Base-by-base conservation (phyloP, 2,888 invertebrate species). In the Agrotis clavis region DNA sequence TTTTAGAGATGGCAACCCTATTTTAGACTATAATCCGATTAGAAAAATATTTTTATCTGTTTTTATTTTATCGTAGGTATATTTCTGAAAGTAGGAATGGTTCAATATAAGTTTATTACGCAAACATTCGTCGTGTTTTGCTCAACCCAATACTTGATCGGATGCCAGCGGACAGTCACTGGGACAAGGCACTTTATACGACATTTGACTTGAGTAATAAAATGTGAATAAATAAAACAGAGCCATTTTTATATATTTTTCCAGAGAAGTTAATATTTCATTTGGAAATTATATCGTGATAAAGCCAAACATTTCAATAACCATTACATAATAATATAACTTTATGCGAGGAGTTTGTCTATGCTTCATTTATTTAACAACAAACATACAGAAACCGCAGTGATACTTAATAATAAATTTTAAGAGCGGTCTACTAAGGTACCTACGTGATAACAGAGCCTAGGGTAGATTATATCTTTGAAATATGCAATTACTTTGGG, bases 61-160 rank as follows among this genome's bases (percentile, higher is more conserved):
- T 18, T 72, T 71, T 73, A 74, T 75, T 74, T 66, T 51, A 69
- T 67, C 18, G 25, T 68, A 21, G 68, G 18, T 59, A 56, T 74
- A n/a, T n/a, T 65, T 59, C 54, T 56, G 19, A 19, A 61, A 71
- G 41, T 65, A 62, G 57, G 25, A 50, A 66, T 67, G 68, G 48
- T 61, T 67, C 70, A 79, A 77, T 84, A 84, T 74, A 74, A 80
- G 60, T 84, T 82, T 81, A 87, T 82, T 80, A 64, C 76, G 73
- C 59, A 54, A 69, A 66, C 73, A 78, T 76, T 80, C 69, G 68
- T 77, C 72, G 66, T 79, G 67, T 81, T 86, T 81, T 85, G 80
- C 83, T 83, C 73, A 75, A 65, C 72, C 61, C 74, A 75, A 79
- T 86, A 83, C 84, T 89, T 89, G 87, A 87, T 86, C 78, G 63